These are phyloP conservation scores for Cataglyphis rosenhaueri DNA, from an alignment of 2,888 invertebrate genomes.

Conservation along the genomic window DNA sequence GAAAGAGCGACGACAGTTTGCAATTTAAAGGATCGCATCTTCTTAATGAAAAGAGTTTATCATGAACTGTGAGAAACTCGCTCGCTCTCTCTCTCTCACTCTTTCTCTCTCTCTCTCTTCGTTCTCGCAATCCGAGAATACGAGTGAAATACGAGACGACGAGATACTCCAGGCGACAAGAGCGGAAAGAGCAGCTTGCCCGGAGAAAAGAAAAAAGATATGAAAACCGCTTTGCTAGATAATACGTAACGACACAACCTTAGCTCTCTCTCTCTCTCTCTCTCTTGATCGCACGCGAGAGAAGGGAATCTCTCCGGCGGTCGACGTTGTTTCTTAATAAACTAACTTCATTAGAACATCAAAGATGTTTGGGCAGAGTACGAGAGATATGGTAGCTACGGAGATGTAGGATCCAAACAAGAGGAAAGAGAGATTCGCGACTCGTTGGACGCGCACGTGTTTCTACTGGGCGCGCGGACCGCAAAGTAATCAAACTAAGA, in stretches of 20 bases:
- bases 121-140: conserved; percentile 37
- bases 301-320: conserved; percentile 36
- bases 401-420: conserved; percentile 52
- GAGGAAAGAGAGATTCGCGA: conserved; percentile 36
- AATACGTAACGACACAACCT: conserved; percentile 31
- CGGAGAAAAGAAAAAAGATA: conserved; percentile 23
- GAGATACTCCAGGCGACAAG: not conserved
- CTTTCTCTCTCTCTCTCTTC: not conserved
- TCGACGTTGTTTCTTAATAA: conserved; percentile 71
- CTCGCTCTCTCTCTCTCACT: conserved; percentile 18
- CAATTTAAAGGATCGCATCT: conserved; percentile 6
- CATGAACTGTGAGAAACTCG: conserved; percentile 21
- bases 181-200: not conserved
- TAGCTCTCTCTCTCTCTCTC: conserved; percentile 36
- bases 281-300: conserved; percentile 15
- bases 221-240: conserved; percentile 30
- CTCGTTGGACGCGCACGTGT: not conserved
- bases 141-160: conserved; percentile 41
- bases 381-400: conserved; percentile 16
- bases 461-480: conserved; percentile 7
- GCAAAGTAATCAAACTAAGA: conserved; percentile 43
- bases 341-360: conserved; percentile 76
- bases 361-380: conserved; percentile 66
- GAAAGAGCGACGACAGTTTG: not conserved
- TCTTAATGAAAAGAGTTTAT: conserved; percentile 27